These are phyloP conservation scores for Metacarcinus magister DNA, from an alignment of 2,888 invertebrate species.

Conservation along the genomic window DNA sequence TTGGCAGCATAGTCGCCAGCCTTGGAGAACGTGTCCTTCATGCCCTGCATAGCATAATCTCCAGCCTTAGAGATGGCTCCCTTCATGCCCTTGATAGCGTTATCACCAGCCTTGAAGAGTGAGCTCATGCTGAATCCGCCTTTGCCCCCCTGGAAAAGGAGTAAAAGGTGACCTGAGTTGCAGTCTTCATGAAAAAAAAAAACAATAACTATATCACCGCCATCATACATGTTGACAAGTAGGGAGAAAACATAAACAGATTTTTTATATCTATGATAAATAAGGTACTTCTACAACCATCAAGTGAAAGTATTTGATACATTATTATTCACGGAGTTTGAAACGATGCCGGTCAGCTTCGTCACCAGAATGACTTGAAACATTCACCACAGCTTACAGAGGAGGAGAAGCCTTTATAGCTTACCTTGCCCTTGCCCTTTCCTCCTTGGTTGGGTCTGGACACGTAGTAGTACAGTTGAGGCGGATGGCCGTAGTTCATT, in stretches of 20 bases:
- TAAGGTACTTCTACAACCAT: not conserved
- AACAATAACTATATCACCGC: not conserved
- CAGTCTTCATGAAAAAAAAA: not conserved
- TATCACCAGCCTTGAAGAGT: constrained; percentile 62
- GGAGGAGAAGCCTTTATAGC: not conserved
- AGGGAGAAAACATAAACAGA: not conserved
- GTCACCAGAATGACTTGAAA: not conserved
- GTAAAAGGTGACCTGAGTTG: not conserved
- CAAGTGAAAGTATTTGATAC: not conserved
- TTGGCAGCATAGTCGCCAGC: not conserved
- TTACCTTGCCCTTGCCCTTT: constrained; percentile 58
- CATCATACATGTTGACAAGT: not conserved
- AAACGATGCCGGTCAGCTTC: not conserved
- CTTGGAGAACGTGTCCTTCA: constrained; percentile 14
- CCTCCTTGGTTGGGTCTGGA: not conserved
- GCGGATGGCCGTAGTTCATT: not conserved
- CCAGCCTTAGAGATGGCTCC: constrained; percentile 58
- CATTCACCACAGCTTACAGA: not conserved
- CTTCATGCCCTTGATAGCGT: constrained; percentile 62
- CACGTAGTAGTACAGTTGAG: constrained; percentile 59
- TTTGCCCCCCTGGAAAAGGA: constrained; percentile 60
- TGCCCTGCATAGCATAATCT: constrained; percentile 57
- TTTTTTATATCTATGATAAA: not conserved
- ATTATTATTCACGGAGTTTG: not conserved
- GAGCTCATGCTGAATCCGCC: constrained; percentile 38